phyloP scores from a whole-genome alignment of 2,888 invertebrate genomes.

The Carabus problematicus region DNA sequence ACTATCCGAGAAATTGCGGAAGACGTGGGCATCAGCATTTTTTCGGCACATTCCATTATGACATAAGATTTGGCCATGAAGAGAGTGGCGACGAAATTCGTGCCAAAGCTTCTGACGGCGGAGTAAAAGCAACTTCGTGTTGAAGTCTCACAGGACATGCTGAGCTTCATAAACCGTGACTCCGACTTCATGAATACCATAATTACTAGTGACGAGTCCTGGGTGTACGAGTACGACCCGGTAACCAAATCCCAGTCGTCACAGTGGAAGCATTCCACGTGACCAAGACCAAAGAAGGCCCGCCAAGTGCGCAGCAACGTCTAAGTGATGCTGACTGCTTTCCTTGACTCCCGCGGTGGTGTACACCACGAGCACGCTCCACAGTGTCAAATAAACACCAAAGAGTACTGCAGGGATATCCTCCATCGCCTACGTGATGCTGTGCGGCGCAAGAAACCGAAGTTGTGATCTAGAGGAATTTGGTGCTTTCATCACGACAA shows the following conservation, averaged over 20 bases:
- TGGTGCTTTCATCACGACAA: conserved; percentile 47
- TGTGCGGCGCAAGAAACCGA: conserved; percentile 41
- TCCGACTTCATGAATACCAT: conserved; percentile 43
- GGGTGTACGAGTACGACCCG: conserved; percentile 46
- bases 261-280: no score
- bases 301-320: no score
- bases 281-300: no score
- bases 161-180: conserved; percentile 40
- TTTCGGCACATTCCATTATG: conserved; percentile 41
- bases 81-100: conserved; percentile 43
- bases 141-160: no score
- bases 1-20: no score
- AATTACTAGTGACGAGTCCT: conserved; percentile 47
- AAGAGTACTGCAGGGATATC: not conserved
- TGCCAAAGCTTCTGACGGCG: conserved; percentile 43
- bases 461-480: conserved; percentile 43
- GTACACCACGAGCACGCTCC: not conserved
- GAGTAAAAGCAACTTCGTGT: conserved; percentile 44
- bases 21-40: conserved; percentile 38
- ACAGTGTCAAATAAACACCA: not conserved
- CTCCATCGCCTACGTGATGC: not conserved
- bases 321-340: no score
- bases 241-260: no score
- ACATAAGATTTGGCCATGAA: conserved; percentile 42
- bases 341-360: not conserved